Conservation (phyloP, 2,113 vertebrate species). For the Callaeas wilsoni region DNA sequence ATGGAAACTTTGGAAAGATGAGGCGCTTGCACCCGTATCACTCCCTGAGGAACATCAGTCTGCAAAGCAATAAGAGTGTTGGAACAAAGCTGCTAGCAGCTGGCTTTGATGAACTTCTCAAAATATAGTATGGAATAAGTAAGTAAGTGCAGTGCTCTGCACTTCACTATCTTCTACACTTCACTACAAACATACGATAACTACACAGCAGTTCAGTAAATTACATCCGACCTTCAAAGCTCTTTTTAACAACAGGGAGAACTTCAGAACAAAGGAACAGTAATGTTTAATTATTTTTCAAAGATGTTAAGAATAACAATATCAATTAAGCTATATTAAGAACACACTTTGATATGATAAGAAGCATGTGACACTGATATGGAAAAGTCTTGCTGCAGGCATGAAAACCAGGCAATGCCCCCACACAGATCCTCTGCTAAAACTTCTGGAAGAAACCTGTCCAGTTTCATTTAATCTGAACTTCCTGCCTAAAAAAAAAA, state of each 20-base stretch:
- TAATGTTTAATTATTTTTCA: constrained; percentile 67
- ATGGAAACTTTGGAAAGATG: constrained; percentile 96
- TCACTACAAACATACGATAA: constrained; percentile 56
- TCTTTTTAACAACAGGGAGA: constrained; percentile 52
- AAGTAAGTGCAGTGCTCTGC: constrained; percentile 32
- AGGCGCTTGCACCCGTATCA: constrained; percentile 93
- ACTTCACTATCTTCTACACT: constrained; percentile 40
- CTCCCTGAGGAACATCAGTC: constrained; percentile 83
- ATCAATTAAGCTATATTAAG: constrained; percentile 62
- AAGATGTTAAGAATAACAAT: constrained; percentile 56
- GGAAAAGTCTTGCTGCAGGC: constrained; percentile 18
- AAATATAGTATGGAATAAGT: constrained; percentile 30
- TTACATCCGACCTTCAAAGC: constrained; percentile 53
- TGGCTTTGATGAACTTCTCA: constrained; percentile 49
- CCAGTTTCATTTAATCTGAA: background rate
- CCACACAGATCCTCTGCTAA: accelerated
- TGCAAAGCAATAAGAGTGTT: constrained; percentile 70
- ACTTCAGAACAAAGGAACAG: constrained; percentile 42
- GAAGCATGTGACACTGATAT: constrained; percentile 3
- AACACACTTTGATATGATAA: constrained; percentile 38
- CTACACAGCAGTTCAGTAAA: constrained; percentile 62
- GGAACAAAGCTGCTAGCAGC: constrained; percentile 68
- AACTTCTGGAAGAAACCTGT: background rate
- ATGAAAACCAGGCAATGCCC: background rate
- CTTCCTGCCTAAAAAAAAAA: background rate